Percentiles rank a stretch among this genome's conserved stretches.
phyloP scores from a whole-genome alignment of 2,113 vertebrate species.

The Chinchilla lanigera region DNA sequence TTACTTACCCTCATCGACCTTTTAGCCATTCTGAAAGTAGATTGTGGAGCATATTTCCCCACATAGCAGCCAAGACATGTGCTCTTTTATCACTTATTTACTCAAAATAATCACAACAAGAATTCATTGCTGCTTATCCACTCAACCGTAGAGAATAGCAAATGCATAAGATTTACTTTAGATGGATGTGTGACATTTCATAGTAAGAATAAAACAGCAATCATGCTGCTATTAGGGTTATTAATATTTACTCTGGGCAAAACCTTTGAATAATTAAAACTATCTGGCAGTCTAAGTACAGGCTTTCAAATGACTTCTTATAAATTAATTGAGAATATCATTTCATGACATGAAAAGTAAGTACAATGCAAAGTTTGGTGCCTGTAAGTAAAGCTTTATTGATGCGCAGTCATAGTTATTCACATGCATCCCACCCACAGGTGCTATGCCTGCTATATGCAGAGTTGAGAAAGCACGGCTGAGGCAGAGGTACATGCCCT shows the following conservation, averaged over 20 bases:
- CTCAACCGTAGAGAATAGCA: background rate
- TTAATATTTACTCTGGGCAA: background rate
- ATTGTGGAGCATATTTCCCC: background rate
- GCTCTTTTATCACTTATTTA: background rate
- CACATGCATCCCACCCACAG: no score
- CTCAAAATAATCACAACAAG: background rate
- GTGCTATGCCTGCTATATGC: rapidly evolving
- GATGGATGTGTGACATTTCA: background rate
- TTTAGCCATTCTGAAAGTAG: conserved; percentile 10
- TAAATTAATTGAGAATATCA: background rate
- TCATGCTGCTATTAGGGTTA: rapidly evolving
- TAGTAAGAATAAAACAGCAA: background rate
- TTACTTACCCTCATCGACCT: background rate
- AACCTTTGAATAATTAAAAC: background rate
- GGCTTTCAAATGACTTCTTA: background rate
- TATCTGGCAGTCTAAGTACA: background rate
- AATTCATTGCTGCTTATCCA: background rate
- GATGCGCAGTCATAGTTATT: background rate
- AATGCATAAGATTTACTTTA: background rate
- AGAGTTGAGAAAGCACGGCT: rapidly evolving
- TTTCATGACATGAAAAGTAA: background rate
- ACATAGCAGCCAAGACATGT: background rate
- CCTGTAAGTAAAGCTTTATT: background rate
- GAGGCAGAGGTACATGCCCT: rapidly evolving
- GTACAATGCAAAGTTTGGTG: background rate